Conservation (phyloP, 2,888 invertebrate species). For the Dryobota labecula region DNA sequence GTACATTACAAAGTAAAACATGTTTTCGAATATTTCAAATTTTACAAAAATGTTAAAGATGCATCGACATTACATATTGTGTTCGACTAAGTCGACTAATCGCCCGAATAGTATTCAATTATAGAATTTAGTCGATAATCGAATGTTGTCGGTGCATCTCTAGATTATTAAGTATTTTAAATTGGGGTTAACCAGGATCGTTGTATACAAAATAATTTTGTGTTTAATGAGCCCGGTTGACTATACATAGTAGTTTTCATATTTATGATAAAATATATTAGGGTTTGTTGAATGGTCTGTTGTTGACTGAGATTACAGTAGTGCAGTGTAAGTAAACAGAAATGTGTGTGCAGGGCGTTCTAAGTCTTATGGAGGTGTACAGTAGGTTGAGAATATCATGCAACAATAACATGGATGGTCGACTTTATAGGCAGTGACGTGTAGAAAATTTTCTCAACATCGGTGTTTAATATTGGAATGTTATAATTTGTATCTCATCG, state of each 20-base stretch:
- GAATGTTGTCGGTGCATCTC: neutral
- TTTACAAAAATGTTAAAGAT: conserved; percentile 28
- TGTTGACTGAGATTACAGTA: neutral
- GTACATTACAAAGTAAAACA: conserved; percentile 10
- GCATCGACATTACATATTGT: neutral
- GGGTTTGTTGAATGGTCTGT: conserved; percentile 23
- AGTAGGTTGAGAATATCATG: neutral
- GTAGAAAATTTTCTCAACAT: neutral
- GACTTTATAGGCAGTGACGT: neutral
- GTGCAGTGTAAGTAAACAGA: neutral
- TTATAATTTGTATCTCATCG: neutral
- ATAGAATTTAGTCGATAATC: conserved; percentile 2
- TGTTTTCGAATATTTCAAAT: conserved; percentile 22
- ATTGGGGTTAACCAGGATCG: neutral
- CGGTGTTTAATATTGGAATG: conserved; percentile 4
- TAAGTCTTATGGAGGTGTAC: neutral
- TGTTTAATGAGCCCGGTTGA: neutral
- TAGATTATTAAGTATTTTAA: conserved; percentile 14
- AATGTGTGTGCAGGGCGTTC: conserved; percentile 3
- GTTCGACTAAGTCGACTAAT: conserved; percentile 6
- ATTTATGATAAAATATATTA: conserved; percentile 5
- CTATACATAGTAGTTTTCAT: neutral
- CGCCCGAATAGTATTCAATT: no score
- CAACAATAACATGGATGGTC: neutral
- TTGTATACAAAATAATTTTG: neutral